Conservation (phyloP, 1,140 invertebrate genomes). For the Pararge aegeria region DNA sequence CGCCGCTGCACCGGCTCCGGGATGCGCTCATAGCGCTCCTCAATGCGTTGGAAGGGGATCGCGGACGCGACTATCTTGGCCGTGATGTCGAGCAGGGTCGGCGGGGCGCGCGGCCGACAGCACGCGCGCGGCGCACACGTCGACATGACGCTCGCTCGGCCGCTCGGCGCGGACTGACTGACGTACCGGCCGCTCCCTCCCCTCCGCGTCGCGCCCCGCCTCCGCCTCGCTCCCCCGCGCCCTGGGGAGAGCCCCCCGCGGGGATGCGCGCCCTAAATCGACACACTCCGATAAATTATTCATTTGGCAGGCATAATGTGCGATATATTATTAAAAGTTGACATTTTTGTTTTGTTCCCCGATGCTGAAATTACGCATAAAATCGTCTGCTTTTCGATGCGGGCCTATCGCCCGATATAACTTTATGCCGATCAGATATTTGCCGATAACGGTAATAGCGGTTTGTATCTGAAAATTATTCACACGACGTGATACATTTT, state of each 20-base stretch:
- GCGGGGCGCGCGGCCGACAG: slow-evolving; percentile 78
- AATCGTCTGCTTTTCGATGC: slow-evolving; percentile 7
- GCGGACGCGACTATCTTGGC: slow-evolving; percentile 91
- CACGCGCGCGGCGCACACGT: slow-evolving; percentile 76
- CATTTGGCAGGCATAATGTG: slow-evolving; percentile 76
- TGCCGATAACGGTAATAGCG: background rate
- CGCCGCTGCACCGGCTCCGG: slow-evolving; percentile 92
- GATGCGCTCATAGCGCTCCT: slow-evolving; percentile 91
- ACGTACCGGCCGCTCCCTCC: slow-evolving; percentile 32
- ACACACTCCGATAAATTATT: slow-evolving; percentile 76
- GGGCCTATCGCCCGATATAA: background rate
- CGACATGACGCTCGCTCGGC: slow-evolving; percentile 73
- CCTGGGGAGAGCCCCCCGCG: slow-evolving; percentile 36
- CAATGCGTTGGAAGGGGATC: slow-evolving; percentile 92
- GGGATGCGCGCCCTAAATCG: slow-evolving; percentile 67
- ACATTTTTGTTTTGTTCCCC: slow-evolving; percentile 53
- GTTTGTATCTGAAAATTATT: background rate
- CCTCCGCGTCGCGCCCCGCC: slow-evolving; percentile 27
- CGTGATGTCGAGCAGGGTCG: slow-evolving; percentile 89
- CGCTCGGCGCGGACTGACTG: slow-evolving; percentile 72
- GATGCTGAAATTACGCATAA: slow-evolving; percentile 4
- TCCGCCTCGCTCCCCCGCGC: slow-evolving; percentile 22
- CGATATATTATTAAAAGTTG: slow-evolving; percentile 78
- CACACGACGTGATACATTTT: background rate
- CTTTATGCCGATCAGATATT: background rate